These are phyloP conservation scores for Momotus momota DNA, from an alignment of 2,797 vertebrate genomes.

Conservation along the genomic window DNA sequence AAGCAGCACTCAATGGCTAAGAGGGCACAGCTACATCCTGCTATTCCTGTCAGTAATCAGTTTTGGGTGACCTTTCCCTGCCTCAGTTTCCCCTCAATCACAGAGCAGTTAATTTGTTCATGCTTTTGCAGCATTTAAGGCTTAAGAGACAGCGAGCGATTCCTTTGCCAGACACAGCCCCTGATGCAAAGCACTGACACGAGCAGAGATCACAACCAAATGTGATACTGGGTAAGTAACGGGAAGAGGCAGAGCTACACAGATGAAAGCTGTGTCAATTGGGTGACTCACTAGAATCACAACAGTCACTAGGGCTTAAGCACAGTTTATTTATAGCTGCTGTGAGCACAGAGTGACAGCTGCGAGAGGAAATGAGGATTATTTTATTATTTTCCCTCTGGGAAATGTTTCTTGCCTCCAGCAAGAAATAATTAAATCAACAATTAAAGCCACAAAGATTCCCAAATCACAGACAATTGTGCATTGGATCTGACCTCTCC, in stretches of 20 bases:
- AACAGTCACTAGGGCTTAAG: not conserved
- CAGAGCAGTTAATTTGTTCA: not conserved
- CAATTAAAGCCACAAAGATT: slow-evolving; percentile 8
- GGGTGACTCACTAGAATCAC: slow-evolving; percentile 20
- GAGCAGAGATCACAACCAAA: not conserved
- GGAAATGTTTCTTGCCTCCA: not conserved
- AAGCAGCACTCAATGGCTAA: not conserved
- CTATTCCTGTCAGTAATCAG: not conserved
- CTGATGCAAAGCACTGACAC: not conserved
- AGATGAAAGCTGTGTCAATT: slow-evolving; percentile 8
- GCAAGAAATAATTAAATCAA: slow-evolving; percentile 42
- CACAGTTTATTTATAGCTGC: slow-evolving; percentile 26
- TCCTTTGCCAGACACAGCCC: not conserved
- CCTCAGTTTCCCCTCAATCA: not conserved
- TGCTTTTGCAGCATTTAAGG: not conserved
- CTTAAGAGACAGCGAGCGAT: not conserved
- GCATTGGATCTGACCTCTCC: not conserved
- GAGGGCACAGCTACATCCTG: not conserved
- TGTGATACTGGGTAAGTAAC: not conserved
- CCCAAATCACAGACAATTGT: not conserved
- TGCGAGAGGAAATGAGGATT: not conserved
- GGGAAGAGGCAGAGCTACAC: slow-evolving; percentile 11
- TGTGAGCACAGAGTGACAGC: slow-evolving; percentile 6
- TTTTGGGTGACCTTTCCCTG: not conserved
- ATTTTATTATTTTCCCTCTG: not conserved